Evolutionary conservation across 1,140 invertebrate genomes (phyloP).

Genomic region (Monochamus saltuarius): DNA sequence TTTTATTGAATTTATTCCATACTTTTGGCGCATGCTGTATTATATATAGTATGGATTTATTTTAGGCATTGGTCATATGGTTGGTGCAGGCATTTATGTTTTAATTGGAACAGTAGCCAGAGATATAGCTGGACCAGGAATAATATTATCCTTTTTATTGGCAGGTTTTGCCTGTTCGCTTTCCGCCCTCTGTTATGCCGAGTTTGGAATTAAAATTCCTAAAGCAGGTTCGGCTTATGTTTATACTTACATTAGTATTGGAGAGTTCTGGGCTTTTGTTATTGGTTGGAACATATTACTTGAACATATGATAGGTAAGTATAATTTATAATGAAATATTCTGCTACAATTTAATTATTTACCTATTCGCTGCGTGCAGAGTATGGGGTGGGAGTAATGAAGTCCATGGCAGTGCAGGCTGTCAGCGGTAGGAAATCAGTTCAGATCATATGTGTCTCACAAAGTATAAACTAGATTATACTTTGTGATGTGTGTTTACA

Average conservation of each 20-base stretch:
- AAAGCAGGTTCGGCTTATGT: conserved; percentile 89
- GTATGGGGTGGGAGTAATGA: too few species aligned
- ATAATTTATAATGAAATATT: conserved; percentile 2
- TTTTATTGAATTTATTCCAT: too few species aligned
- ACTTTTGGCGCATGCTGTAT: too few species aligned
- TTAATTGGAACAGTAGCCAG: conserved; percentile 84
- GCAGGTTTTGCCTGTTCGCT: conserved; percentile 84
- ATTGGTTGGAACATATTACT: conserved; percentile 93
- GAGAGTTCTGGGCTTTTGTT: conserved; percentile 92
- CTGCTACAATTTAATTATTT: not conserved
- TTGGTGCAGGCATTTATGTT: conserved; percentile 89
- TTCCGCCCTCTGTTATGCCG: conserved; percentile 88
- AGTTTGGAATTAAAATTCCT: conserved; percentile 86
- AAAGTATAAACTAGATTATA: too few species aligned
- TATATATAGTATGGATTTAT: too few species aligned
- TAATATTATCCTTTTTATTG: conserved; percentile 82
- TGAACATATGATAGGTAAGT: conserved; percentile 83
- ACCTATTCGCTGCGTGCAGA: too few species aligned
- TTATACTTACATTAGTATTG: conserved; percentile 85
- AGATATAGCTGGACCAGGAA: conserved; percentile 83
- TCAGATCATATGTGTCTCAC: too few species aligned
- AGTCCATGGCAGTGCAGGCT: too few species aligned
- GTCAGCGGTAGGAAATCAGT: too few species aligned
- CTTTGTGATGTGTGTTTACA: too few species aligned
- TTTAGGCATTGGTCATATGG: conserved; percentile 88